phyloP scores from a whole-genome alignment of 2,888 invertebrate genomes.

The Gymnocheta viridis region DNA sequence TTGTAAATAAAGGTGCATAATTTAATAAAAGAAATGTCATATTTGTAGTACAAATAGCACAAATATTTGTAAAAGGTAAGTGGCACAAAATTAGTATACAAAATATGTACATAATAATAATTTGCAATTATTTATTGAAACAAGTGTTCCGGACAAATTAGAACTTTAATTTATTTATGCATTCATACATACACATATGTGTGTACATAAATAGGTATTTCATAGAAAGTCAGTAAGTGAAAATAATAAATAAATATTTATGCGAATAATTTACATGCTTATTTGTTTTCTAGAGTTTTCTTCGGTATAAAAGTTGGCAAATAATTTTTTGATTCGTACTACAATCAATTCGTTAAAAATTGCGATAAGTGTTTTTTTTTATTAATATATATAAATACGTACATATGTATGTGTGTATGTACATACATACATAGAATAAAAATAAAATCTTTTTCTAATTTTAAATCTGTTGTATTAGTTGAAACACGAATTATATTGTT shows the following conservation, averaged over 20 bases:
- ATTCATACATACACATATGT: no score
- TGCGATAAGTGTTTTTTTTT: neutral
- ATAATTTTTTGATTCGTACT: neutral
- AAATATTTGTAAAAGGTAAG: neutral
- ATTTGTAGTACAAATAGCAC: neutral
- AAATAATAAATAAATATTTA: neutral
- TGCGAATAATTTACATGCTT: neutral
- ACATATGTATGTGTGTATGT: neutral
- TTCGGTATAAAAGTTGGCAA: neutral
- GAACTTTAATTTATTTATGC: neutral
- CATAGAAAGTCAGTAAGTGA: neutral
- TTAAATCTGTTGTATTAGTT: neutral
- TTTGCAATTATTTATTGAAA: conserved; percentile 9
- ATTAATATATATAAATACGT: neutral
- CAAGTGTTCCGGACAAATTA: conserved; percentile 25
- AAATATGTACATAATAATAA: neutral
- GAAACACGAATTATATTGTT: neutral
- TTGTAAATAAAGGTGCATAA: conserved; percentile 8
- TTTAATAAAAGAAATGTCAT: neutral
- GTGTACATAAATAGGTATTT: no score
- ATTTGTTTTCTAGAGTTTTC: neutral
- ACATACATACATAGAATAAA: neutral
- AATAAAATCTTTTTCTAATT: no score
- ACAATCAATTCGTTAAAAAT: neutral
- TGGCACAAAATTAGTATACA: neutral